A percentile compares a stretch with the other conserved stretches of the same genome.
Evolutionary conservation across 2,888 invertebrate genomes (phyloP).

Genomic region (Celastrina argiolus): DNA sequence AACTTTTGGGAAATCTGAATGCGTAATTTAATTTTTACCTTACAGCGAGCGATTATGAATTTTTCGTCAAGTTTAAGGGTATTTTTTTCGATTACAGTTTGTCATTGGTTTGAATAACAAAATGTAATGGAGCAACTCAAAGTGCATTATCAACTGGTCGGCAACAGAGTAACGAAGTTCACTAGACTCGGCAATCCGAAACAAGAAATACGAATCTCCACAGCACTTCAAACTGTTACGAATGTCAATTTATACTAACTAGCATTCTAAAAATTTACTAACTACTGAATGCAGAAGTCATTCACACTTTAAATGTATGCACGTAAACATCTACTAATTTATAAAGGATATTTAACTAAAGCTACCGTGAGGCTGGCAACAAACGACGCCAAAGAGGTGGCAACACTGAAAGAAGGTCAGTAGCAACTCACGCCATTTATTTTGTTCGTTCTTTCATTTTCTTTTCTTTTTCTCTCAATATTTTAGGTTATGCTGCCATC

Average conservation of each 20-base stretch:
- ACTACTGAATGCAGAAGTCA: constrained; percentile 71
- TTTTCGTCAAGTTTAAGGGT: neutral
- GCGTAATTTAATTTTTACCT: constrained; percentile 7
- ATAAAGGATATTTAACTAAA: constrained; percentile 68
- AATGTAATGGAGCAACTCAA: constrained; percentile 41
- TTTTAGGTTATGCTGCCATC: neutral
- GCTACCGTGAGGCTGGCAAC: constrained; percentile 64
- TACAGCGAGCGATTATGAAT: neutral
- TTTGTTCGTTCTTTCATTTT: too few species aligned
- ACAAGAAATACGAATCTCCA: constrained; percentile 21
- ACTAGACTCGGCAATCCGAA: constrained; percentile 22
- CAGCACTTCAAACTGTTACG: constrained; percentile 43
- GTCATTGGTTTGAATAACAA: constrained; percentile 26
- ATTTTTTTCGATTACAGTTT: constrained; percentile 15
- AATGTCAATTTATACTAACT: constrained; percentile 73
- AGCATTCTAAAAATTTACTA: constrained; percentile 77
- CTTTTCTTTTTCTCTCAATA: too few species aligned
- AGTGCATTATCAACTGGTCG: constrained; percentile 66
- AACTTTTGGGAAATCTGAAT: neutral
- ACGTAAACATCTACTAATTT: constrained; percentile 66
- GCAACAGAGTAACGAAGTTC: constrained; percentile 37
- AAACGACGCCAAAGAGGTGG: constrained; percentile 23
- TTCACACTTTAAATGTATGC: constrained; percentile 63
- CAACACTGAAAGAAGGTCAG: neutral
- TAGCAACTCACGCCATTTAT: neutral